Evolutionary conservation across 2,888 invertebrate species (phyloP), one percentile per base, ranked within the genome.

Genomic region (Pseudoips prasinana): DNA sequence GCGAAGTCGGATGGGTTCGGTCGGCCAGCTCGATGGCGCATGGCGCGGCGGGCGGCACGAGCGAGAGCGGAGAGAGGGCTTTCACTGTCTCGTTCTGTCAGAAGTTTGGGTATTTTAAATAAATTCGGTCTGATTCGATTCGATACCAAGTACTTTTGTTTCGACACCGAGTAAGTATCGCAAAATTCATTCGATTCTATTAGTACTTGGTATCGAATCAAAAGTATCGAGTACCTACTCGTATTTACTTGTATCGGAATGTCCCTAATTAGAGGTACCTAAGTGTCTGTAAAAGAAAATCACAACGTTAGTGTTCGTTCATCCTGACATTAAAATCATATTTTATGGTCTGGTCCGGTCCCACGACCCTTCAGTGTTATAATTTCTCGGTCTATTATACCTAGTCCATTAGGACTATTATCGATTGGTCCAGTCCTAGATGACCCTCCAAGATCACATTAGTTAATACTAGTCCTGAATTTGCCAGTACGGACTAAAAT

Each of bases 81-180:
- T 14, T 14, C n/a, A 11, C 22, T 20, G 8, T 24, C 24, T 10
- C 10, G 14, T 27, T 29, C 32, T 9, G 10, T 22, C 10, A 7
- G 10, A 24, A 7, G 11, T 10, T 7, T 25, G 7, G 11, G 7
- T 25, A 24, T 25, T 31, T 33, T 26, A 7, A 20, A 20, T n/a
- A 7, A 5, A 2, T 20, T 20, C n/a, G n/a, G 19, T 20, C 31
- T 40, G 30, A 34, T 34, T 43, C 34, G 34, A 45, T 45, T 42
- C 22, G 42, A 48, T 45, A 31, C 27, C 39, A 42, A 44, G 30
- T 45, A 48, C 8, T 34, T 47, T 43, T 33, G 31, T 45, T 45
- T 42, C 44, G 44, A 47, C 41, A 37, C 33, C 42, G 37, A 45
- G 28, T 48, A 45, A 17, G 33, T 48, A 42, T 48, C 40, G 39